Base-by-base conservation (phyloP, 2,113 vertebrate species). In the Speoplatyrhinus poulsoni region DNA sequence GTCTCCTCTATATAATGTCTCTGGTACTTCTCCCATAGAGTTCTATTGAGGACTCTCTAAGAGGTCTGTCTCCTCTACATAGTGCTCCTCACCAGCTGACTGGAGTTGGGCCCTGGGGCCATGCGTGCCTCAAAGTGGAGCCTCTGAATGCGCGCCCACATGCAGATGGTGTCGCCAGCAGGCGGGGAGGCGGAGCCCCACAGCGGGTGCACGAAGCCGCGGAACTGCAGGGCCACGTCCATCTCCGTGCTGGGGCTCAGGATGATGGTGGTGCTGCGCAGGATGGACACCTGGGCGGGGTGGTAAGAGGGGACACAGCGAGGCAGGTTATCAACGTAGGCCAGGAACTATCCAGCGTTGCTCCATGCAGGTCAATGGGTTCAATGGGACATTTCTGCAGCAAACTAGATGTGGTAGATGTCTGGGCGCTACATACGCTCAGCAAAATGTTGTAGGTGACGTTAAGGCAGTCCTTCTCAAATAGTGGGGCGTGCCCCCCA, bases 121-220 rank as follows among this genome's bases (percentile, higher is more conserved):
- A 97, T 92, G 62, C 88, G 90, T 48, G 94, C 95, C 62, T 94
- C 89, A 60, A 97, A 95, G 3, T 95, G 93, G 5, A 97, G 90
- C 70, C 95, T 92, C 85, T 96, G 95, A 67, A 95, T 93, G 52
- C 95, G 94, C 67, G 94, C 94, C 95, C 94, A 96, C 87, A 97
- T 93, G 1, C 91, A 88, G 17, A 96, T 93, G 0, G 90, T 93
- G 55, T 96, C 94, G 0, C 82, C 85, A 11, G 88, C 87, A 63
- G 89, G 46, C 61, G 85, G 90, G 1, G 93, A 88, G 0, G 94
- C 93, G 3, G 91, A 88, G 0, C 92, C 93, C 90, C 94, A 92
- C 80, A 97, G 81, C 0, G 96, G 96, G 75, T 96, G 94, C 77
- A 97, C 92, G 81, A 96, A 97, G 15, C 96, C 96, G 17, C 93